These are phyloP conservation scores for Silurus aristotelis DNA, from an alignment of 2,797 vertebrate genomes.

Conservation along the genomic window DNA sequence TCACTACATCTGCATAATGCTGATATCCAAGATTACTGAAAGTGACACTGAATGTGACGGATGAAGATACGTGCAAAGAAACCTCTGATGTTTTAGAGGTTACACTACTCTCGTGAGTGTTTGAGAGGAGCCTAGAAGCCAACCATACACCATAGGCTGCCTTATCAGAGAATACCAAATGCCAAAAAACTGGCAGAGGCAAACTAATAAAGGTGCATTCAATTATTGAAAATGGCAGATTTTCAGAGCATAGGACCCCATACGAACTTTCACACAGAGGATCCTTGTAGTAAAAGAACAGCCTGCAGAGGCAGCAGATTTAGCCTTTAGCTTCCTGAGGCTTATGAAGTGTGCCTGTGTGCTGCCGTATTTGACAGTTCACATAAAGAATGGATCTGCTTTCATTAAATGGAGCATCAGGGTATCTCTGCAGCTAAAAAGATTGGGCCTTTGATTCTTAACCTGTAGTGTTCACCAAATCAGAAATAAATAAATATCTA, in stretches of 20 bases:
- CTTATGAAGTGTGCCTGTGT: slow-evolving; percentile 30
- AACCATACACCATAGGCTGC: slow-evolving; percentile 46
- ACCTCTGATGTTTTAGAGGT: slow-evolving; percentile 29
- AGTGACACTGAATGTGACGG: slow-evolving; percentile 53
- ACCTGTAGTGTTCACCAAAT: slow-evolving; percentile 14
- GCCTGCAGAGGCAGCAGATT: slow-evolving; percentile 27
- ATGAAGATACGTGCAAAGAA: slow-evolving; percentile 59
- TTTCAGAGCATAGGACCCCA: slow-evolving; percentile 16
- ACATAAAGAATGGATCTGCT: slow-evolving; percentile 28
- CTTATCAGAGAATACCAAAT: slow-evolving; percentile 49
- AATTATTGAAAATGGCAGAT: slow-evolving; percentile 60
- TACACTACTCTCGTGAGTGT: slow-evolving; percentile 42
- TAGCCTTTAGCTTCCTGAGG: slow-evolving; percentile 24
- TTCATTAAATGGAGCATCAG: slow-evolving; percentile 24
- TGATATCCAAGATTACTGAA: slow-evolving; percentile 62
- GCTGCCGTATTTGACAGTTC: slow-evolving; percentile 30
- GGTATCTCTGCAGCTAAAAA: slow-evolving; percentile 21
- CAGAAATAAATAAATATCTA: background rate
- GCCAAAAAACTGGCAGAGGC: slow-evolving; percentile 61
- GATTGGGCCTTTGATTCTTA: slow-evolving; percentile 19
- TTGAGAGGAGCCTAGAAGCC: slow-evolving; percentile 33
- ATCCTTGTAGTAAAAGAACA: slow-evolving; percentile 21
- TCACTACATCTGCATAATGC: slow-evolving; percentile 37
- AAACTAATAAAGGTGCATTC: slow-evolving; percentile 58
- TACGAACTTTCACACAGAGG: slow-evolving; percentile 39